Base-by-base conservation (phyloP, 2,797 vertebrate species). In the Mus minutoides region DNA sequence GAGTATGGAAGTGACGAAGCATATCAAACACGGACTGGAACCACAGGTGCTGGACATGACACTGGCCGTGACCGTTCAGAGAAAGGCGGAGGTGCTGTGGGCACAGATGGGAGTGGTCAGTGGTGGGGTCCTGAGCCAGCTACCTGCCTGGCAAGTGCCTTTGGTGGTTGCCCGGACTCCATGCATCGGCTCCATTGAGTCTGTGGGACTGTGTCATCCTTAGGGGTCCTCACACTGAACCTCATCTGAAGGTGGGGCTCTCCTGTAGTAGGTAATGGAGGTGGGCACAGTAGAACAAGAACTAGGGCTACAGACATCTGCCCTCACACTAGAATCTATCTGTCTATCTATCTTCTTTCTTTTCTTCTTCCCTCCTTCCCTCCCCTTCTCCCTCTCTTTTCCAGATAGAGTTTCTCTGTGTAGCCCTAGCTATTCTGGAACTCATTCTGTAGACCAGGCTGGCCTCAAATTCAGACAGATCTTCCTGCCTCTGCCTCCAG, bases 21-120 rank as follows among this genome's bases (percentile, higher is more conserved):
- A 99, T 99, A 98, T 99, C 99, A 0, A 99, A 99, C 96, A 99
- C 99, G 0, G 99, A 99, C 99, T 99, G 99, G 98, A 99, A 99
- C 99, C 99, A 99, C 97, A 99, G 99, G 98, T 99, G 99, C 97
- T 99, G 99, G 37, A 99, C 99, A 6, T 99, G 99, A 98, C 99
- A 99, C 97, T 99, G 99, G 17, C 99, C 97, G 0, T 98, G 99
- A 96, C 99, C 99, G 0, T 99, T 99, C 97, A 99, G 98, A 0
- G 99, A 99, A 98, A 99, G 98, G 52, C 99, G 99, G 94, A 99
- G 98, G 97, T 99, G 99, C 99, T 99, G 98, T 56, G 97, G 97
- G 86, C 88, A 0, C 17, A 97, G n/a, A 22, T 13, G 96, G 31
- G 3, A 11, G 6, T 1, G 54, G 71, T 97, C 90, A 97, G 54